Evolutionary conservation across 2,797 vertebrate genomes (phyloP).

Genomic region (Petrocephalus sullivani): DNA sequence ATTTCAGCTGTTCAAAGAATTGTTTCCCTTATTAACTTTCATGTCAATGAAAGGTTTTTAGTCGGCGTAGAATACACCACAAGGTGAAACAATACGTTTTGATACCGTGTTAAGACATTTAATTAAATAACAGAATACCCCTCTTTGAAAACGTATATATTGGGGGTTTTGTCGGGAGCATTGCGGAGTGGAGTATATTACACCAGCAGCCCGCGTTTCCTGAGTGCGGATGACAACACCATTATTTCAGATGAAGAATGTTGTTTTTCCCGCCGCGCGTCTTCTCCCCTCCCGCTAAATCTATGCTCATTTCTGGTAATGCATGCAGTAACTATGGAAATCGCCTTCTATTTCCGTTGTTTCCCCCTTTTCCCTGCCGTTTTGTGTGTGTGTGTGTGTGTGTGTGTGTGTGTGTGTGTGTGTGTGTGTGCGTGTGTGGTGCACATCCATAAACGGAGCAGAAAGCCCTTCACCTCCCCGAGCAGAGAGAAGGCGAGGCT

Average conservation of each 20-base stretch:
- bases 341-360: constrained; percentile 25
- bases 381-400: not conserved
- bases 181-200: constrained; percentile 61
- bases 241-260: constrained; percentile 66
- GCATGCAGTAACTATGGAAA: constrained; percentile 34
- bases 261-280: constrained; percentile 39
- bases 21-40: not conserved
- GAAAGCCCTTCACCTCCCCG: not conserved
- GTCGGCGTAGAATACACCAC: not conserved
- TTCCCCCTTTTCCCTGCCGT: constrained; percentile 19
- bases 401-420: too few species aligned
- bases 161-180: not conserved
- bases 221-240: constrained; percentile 59
- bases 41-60: constrained; percentile 2
- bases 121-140: constrained; percentile 3
- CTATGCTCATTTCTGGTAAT: constrained; percentile 27
- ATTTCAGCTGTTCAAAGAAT: not conserved
- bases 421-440: not conserved
- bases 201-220: constrained; percentile 61
- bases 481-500: not conserved
- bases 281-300: constrained; percentile 24
- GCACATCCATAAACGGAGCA: not conserved
- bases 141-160: constrained; percentile 6
- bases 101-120: constrained; percentile 6
- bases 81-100: not conserved